A percentile compares a stretch with the other conserved stretches of the same genome.
These are phyloP conservation scores for Subanguina moxae DNA, from an alignment of 1,140 invertebrate species.

Conservation along the genomic window DNA sequence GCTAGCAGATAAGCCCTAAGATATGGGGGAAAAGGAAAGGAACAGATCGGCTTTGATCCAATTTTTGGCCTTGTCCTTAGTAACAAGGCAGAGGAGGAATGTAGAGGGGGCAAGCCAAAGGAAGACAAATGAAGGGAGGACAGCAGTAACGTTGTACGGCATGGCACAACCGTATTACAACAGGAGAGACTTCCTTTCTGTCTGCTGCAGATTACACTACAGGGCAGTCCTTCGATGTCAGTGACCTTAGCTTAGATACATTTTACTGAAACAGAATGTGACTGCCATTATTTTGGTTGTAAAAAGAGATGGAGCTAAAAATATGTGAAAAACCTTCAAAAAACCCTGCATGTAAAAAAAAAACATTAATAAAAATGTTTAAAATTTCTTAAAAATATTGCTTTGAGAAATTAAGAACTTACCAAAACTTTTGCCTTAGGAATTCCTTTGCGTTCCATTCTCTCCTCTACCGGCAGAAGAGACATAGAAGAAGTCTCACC, in stretches of 20 bases:
- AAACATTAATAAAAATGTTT: no score
- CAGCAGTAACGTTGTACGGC: not conserved
- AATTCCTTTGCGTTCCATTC: conserved; percentile 36
- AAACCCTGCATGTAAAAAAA: not conserved
- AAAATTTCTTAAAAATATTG: not conserved
- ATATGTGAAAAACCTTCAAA: no score
- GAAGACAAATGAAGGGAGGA: conserved; percentile 1
- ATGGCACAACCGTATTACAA: not conserved
- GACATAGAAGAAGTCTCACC: not conserved
- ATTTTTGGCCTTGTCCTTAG: not conserved
- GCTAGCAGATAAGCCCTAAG: no score
- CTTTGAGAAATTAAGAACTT: conserved; percentile 5
- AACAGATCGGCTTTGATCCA: conserved; percentile 1
- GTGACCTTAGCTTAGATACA: not conserved
- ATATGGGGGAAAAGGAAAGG: not conserved
- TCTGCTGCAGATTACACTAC: not conserved
- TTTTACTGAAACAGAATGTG: not conserved
- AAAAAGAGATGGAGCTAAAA: not conserved
- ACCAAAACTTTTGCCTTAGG: conserved; percentile 40
- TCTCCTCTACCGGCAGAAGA: conserved; percentile 28
- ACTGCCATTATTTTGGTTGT: no score
- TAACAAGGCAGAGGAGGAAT: not conserved
- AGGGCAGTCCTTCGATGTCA: not conserved
- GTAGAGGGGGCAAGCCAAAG: not conserved
- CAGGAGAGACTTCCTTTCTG: not conserved